Percentiles rank a stretch among this genome's conserved stretches.
Evolutionary conservation across 2,797 vertebrate species (phyloP).

Genomic region (Anguilla pacifica): DNA sequence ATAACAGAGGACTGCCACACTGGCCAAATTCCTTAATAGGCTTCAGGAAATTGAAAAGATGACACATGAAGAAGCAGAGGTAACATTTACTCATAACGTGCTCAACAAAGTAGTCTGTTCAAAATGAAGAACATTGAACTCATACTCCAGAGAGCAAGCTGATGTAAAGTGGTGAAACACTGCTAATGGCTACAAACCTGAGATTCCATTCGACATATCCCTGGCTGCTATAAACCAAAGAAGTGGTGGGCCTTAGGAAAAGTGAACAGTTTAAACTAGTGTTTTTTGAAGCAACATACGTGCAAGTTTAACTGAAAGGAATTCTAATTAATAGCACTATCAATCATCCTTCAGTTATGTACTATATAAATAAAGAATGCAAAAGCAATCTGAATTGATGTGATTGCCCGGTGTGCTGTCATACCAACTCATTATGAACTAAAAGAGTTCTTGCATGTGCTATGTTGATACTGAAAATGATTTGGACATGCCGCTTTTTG

Average conservation of each 20-base stretch:
- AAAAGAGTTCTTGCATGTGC: too few relatives aligned
- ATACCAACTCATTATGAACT: too few relatives aligned
- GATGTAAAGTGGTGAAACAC: slow-evolving; percentile 2
- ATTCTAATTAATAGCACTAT: not conserved
- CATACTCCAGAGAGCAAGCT: not conserved
- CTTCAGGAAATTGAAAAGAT: not conserved
- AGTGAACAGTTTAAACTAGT: not conserved
- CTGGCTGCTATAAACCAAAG: slow-evolving; percentile 9
- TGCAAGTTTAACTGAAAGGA: not conserved
- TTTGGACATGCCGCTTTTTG: not conserved
- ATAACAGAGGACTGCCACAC: not conserved
- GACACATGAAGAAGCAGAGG: not conserved
- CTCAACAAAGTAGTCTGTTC: not conserved
- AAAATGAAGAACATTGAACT: not conserved
- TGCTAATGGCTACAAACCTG: not conserved
- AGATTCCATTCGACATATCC: not conserved
- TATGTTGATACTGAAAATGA: not conserved
- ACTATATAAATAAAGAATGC: not conserved
- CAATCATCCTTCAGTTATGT: not conserved
- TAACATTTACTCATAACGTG: not conserved
- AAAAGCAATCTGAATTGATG: not conserved
- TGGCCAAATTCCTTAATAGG: not conserved
- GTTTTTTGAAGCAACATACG: not conserved
- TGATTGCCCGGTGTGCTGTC: too few relatives aligned
- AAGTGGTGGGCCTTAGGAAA: not conserved